Evolutionary conservation across 2,113 vertebrate species (phyloP).

Genomic region (Rhinoderma darwinii): DNA sequence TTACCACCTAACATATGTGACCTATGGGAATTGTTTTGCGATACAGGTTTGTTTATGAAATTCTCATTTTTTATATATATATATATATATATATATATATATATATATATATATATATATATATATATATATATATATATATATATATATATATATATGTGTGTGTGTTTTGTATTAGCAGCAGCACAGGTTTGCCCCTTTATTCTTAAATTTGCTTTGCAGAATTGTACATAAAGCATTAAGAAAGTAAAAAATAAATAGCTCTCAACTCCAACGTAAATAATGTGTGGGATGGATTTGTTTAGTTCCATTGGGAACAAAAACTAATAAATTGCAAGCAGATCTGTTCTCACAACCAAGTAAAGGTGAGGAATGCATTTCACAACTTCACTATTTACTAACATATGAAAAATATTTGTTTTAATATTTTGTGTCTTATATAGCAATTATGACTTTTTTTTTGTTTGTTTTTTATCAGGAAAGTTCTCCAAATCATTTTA

Average conservation of each 20-base stretch:
- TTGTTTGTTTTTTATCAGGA: background rate
- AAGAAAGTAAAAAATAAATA: background rate
- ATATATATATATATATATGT: background rate
- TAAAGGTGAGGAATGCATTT: constrained; percentile 12
- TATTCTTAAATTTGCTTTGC: background rate
- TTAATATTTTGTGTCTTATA: constrained; percentile 16
- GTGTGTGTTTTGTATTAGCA: too few species aligned
- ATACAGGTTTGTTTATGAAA: too few species aligned
- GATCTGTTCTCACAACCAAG: background rate
- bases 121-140: background rate
- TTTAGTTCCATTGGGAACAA: constrained; percentile 2
- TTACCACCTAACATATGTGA: too few species aligned
- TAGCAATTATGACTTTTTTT: background rate
- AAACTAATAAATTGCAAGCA: constrained; percentile 28
- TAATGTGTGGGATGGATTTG: constrained; percentile 15
- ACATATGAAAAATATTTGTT: constrained; percentile 34
- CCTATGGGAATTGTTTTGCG: too few species aligned
- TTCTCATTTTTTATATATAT: too few species aligned
- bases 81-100: background rate
- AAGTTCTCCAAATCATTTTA: constrained; percentile 24
- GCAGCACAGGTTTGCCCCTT: background rate
- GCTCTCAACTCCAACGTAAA: constrained; percentile 8
- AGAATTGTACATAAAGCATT: background rate
- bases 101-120: background rate
- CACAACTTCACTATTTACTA: constrained; percentile 27